Base-by-base conservation (phyloP, 2,113 vertebrate genomes). In the Furnarius figulus region DNA sequence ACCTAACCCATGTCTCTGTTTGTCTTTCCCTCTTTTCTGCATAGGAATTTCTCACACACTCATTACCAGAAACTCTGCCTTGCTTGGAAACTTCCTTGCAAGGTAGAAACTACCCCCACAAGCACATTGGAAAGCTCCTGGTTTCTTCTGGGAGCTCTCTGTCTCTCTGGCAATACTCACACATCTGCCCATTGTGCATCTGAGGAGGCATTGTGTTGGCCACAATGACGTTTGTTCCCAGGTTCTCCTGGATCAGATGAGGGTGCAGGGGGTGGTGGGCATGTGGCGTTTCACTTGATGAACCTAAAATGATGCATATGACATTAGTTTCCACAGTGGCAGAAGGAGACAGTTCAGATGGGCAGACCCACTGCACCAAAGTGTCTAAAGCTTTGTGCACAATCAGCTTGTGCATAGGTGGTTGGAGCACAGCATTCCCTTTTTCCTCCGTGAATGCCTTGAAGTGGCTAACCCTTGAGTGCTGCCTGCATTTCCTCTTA, bases 101-200 rank as follows among this genome's bases (percentile, higher is more conserved):
- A 87, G 66, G 40, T 33, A 90, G 75, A 77, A 83, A 71, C 63
- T 62, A 15, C n/a, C 49, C 88, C 78, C 37, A 37, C 13, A 73
- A 46, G 11, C 47, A n/a, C 2, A 2, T 35, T 67, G 50, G 40
- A 58, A 85, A 72, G 53, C 77, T 82, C 40, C 71, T 6, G 5
- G 35, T 46, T 47, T 77, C 61, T 66, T 42, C 55, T 8, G 2
- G 31, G 63, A 61, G 50, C 67, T 63, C 65, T 68, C 42, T 5
- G 0, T 83, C 24, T 49, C 27, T 61, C 58, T 55, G 73, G 93
- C 31, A 66, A 89, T 98, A 98, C 99, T 99, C 97, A 99, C 99
- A 99, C 97, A 99, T 99, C 98, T 99, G 99, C 96, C 99, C 99
- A 1, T 99, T 99, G 94, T 99, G 99, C 96, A 99, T 98, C 53